phyloP scores from a whole-genome alignment of 2,888 invertebrate genomes.

The Lasius fuliginosus region DNA sequence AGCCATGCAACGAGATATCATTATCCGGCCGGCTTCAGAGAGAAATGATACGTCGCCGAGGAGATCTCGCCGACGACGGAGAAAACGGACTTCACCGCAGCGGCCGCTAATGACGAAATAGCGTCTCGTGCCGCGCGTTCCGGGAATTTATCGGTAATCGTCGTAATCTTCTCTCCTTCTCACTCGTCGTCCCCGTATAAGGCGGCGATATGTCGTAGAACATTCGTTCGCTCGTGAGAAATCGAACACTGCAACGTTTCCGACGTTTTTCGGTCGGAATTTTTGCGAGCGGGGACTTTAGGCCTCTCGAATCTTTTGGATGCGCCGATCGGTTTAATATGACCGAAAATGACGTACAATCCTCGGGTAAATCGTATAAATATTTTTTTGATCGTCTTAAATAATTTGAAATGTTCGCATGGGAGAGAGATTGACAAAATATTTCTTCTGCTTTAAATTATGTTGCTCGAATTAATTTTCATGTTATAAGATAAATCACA shows the following conservation, averaged over 20 bases:
- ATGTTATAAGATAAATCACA: neutral
- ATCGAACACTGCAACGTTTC: slow-evolving; percentile 42
- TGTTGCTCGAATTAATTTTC: neutral
- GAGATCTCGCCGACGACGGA: neutral
- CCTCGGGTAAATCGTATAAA: neutral
- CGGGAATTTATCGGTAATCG: slow-evolving; percentile 69
- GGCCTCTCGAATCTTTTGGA: neutral
- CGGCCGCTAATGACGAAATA: slow-evolving; percentile 25
- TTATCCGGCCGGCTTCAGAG: slow-evolving; percentile 47
- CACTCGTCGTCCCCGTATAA: slow-evolving; percentile 64
- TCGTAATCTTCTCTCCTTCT: slow-evolving; percentile 71
- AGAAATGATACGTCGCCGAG: slow-evolving; percentile 45
- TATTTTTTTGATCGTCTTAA: neutral
- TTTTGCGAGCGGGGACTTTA: slow-evolving; percentile 64
- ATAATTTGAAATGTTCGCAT: neutral
- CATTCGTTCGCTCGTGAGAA: slow-evolving; percentile 43
- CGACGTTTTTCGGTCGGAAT: slow-evolving; percentile 17
- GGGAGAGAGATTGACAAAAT: neutral
- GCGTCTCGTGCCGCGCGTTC: slow-evolving; percentile 59
- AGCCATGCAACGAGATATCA: slow-evolving; percentile 59
- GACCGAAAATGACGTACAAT: neutral
- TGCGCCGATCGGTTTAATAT: neutral
- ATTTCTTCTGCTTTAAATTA: neutral
- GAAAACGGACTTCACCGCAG: slow-evolving; percentile 6
- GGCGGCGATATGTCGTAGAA: slow-evolving; percentile 57